Evolutionary conservation across 2,113 vertebrate genomes (phyloP).

Genomic region (Amphiprion percula): DNA sequence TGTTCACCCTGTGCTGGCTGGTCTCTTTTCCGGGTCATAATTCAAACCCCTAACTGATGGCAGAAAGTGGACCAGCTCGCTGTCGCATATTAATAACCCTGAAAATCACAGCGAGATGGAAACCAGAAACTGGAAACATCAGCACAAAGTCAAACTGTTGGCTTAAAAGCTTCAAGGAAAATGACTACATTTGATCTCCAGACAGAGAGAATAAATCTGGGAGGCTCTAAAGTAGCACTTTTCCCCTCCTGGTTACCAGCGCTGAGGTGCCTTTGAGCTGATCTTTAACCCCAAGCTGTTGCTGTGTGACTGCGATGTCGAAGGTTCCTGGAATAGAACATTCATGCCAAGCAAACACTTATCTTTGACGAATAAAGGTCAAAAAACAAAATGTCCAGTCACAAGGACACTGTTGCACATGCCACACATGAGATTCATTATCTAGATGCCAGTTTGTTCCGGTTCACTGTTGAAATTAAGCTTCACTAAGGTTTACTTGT

Average conservation of each 20-base stretch:
- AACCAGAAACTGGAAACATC: slow-evolving; percentile 7
- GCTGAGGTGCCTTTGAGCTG: background rate
- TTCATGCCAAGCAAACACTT: background rate
- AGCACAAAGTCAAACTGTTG: slow-evolving; percentile 7
- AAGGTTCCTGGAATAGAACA: slow-evolving; percentile 6
- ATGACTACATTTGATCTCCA: background rate
- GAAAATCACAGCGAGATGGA: slow-evolving; percentile 8
- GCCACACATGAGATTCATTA: too few species aligned
- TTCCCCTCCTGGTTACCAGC: background rate
- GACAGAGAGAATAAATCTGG: background rate
- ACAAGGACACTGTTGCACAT: background rate
- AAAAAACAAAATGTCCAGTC: too few species aligned
- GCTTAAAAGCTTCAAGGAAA: background rate
- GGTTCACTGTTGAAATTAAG: too few species aligned
- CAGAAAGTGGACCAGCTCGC: slow-evolving; percentile 31
- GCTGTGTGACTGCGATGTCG: too few species aligned
- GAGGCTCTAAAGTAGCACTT: background rate
- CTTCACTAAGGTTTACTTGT: too few species aligned
- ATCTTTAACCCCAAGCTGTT: slow-evolving; percentile 5
- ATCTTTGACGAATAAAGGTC: background rate
- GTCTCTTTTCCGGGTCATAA: slow-evolving; percentile 55
- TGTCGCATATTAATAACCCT: slow-evolving; percentile 21
- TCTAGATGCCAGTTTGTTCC: too few species aligned
- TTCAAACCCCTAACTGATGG: slow-evolving; percentile 23
- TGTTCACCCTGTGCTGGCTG: background rate